Conservation (phyloP, 23 tunicate genomes). For the Phallusia fumigata region DNA sequence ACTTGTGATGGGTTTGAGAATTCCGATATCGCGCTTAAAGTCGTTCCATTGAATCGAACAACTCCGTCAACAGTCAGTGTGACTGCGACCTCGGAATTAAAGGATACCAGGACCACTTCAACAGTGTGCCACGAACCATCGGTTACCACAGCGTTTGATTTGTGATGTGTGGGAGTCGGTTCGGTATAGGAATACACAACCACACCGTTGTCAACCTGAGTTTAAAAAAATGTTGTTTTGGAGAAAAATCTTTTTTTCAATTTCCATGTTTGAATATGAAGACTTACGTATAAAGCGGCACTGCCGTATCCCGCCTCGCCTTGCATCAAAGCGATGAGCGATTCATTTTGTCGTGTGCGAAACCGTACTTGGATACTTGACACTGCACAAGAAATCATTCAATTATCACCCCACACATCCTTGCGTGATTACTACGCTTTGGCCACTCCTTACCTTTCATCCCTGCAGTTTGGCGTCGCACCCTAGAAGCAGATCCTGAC, state of each 20-base stretch:
- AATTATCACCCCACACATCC: not conserved
- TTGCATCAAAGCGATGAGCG: not conserved
- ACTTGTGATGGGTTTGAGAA: slow-evolving; percentile 51
- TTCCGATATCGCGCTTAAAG: slow-evolving; percentile 26
- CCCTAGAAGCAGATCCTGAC: slow-evolving; percentile 12
- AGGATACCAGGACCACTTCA: not conserved
- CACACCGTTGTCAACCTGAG: slow-evolving; percentile 20
- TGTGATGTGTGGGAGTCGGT: not conserved
- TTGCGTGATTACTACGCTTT: no score
- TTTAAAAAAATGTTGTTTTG: not conserved
- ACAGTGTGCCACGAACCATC: slow-evolving; percentile 52
- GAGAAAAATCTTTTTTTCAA: not conserved
- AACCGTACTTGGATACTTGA: slow-evolving; percentile 42
- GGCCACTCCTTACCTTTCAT: not conserved
- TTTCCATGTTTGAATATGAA: not conserved
- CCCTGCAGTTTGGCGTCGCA: slow-evolving; percentile 11
- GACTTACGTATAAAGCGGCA: slow-evolving; percentile 33
- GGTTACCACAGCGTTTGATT: not conserved
- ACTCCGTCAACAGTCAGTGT: not conserved
- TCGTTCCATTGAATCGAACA: not conserved
- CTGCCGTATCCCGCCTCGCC: not conserved
- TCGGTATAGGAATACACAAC: slow-evolving; percentile 22
- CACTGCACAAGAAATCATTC: not conserved
- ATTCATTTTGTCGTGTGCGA: slow-evolving; percentile 28
- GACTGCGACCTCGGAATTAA: not conserved